phyloP scores from a whole-genome alignment of 2,888 invertebrate genomes.

The Adelognathus sp. region DNA sequence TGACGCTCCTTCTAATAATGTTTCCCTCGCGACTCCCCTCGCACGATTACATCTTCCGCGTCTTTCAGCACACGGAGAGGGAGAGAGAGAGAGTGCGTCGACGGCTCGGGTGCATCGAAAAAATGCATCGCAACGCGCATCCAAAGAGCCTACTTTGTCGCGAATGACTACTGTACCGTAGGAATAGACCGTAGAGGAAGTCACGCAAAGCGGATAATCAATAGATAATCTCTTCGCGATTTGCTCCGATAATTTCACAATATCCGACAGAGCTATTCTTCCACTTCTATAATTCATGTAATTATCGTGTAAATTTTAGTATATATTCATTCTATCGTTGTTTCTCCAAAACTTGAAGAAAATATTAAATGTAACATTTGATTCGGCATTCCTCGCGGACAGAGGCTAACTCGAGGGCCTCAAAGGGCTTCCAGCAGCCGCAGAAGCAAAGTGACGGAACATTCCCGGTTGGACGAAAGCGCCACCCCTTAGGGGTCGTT shows the following conservation, averaged over 20 bases:
- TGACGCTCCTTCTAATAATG: conserved; percentile 66
- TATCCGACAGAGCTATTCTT: no score
- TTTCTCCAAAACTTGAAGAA: no score
- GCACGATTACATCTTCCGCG: conserved; percentile 29
- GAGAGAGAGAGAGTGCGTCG: background rate
- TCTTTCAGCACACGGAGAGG: background rate
- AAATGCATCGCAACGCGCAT: background rate
- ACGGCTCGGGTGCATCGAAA: background rate
- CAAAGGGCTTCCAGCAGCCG: no score
- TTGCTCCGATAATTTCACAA: background rate
- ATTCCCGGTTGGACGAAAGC: no score
- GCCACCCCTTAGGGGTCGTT: no score
- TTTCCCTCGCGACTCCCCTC: conserved; percentile 48
- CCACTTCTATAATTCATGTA: no score
- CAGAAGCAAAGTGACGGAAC: no score
- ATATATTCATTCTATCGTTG: no score
- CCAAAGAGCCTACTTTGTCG: background rate
- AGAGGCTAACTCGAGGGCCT: no score
- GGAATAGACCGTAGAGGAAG: background rate
- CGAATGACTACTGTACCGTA: background rate
- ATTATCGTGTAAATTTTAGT: no score
- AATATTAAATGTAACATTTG: no score
- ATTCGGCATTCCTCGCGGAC: no score
- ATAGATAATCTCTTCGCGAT: background rate
- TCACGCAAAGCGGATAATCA: background rate